Conservation (phyloP, 2,113 vertebrate species). For the Telmatochromis sp. region DNA sequence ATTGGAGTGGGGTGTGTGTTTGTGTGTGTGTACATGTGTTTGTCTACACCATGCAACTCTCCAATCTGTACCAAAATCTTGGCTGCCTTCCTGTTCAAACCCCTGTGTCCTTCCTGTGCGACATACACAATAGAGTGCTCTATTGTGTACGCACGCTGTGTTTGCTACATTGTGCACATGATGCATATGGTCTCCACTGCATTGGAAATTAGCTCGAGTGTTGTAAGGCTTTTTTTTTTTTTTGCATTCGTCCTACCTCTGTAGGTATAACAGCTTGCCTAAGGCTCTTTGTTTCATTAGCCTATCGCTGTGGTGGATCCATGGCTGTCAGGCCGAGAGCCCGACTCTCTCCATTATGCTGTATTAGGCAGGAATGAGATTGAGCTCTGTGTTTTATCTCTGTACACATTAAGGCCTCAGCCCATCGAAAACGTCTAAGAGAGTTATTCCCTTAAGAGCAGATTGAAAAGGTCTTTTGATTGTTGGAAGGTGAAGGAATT, state of each 20-base stretch:
- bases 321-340: slow-evolving; percentile 30
- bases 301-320: slow-evolving; percentile 33
- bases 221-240: not conserved
- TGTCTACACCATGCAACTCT: not conserved
- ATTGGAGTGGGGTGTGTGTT: not conserved
- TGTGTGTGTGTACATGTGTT: not conserved
- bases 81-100: slow-evolving; percentile 7
- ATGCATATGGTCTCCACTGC: slow-evolving; percentile 7
- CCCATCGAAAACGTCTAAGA: not conserved
- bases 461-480: slow-evolving; percentile 24
- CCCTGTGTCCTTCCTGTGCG: not conserved
- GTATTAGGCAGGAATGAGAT: slow-evolving; percentile 33
- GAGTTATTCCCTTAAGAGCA: slow-evolving; percentile 4
- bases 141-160: slow-evolving; percentile 1
- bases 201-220: slow-evolving; percentile 24
- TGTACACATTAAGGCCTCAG: slow-evolving; percentile 19
- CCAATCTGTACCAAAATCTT: not conserved
- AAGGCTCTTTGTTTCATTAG: slow-evolving; percentile 58
- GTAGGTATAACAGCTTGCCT: slow-evolving; percentile 36
- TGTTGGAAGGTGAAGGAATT: slow-evolving; percentile 14
- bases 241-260: not conserved
- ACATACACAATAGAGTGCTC: not conserved
- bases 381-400: slow-evolving; percentile 31
- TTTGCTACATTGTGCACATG: not conserved
- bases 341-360: slow-evolving; percentile 37